A percentile compares a stretch with the other conserved stretches of the same genome.
Conservation (phyloP, 2,888 invertebrate species). For the Oasisia sp. region DNA sequence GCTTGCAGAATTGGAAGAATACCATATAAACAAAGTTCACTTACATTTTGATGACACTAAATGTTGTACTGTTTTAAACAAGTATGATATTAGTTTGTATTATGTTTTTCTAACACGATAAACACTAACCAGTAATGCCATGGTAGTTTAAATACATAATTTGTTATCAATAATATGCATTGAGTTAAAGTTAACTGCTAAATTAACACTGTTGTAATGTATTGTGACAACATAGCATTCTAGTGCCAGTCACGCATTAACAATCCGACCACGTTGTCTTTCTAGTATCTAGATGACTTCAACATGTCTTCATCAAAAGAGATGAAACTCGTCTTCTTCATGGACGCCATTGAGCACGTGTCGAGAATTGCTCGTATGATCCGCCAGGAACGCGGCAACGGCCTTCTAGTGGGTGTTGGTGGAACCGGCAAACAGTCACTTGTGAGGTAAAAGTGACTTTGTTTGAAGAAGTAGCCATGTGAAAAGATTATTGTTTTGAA, state of each 20-base stretch:
- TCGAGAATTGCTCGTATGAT: constrained; percentile 66
- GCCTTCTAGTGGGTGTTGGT: constrained; percentile 66
- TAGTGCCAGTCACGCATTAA: neutral
- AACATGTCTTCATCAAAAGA: constrained; percentile 81
- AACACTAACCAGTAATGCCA: neutral
- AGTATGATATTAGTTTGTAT: neutral
- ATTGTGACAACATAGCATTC: neutral
- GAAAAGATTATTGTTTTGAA: neutral
- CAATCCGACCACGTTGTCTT: constrained; percentile 28
- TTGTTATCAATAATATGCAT: neutral
- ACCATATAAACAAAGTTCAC: neutral
- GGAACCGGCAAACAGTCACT: constrained; percentile 67
- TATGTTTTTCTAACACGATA: neutral
- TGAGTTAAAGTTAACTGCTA: neutral
- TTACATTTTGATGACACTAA: neutral
- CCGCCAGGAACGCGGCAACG: constrained; percentile 66
- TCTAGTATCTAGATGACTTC: constrained; percentile 84
- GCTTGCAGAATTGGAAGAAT: neutral
- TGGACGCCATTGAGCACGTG: constrained; percentile 68
- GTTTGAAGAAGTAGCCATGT: neutral
- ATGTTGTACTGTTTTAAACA: neutral
- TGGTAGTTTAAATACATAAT: neutral
- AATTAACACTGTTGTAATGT: neutral
- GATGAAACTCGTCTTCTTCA: constrained; percentile 87
- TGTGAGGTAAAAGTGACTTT: constrained; percentile 55